Percentiles rank a stretch among this genome's conserved stretches.
Conservation (phyloP, 2,888 invertebrate species). For the Plebejus melissa region DNA sequence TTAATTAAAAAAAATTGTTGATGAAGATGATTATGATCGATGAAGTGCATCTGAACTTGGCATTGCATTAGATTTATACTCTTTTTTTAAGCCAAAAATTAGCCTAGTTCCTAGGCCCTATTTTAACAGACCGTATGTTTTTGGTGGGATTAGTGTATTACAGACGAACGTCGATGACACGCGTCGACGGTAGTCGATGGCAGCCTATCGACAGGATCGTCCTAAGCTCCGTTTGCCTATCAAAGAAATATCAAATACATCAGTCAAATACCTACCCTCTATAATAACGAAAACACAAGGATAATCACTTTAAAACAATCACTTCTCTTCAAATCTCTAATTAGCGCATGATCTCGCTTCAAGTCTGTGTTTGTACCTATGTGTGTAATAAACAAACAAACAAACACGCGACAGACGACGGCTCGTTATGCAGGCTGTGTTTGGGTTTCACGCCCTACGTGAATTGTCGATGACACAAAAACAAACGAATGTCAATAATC, state of each 20-base stretch:
- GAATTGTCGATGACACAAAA: not conserved
- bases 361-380: not conserved
- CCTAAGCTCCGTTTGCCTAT: not conserved
- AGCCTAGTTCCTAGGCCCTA: too few species aligned
- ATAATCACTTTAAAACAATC: not conserved
- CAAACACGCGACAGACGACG: conserved; percentile 28
- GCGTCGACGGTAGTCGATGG: too few species aligned
- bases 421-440: conserved; percentile 34
- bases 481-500: not conserved
- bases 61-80: too few species aligned
- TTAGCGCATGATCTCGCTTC: not conserved
- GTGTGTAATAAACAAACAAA: conserved; percentile 17
- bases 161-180: too few species aligned
- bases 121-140: too few species aligned
- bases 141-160: too few species aligned
- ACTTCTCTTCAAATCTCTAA: not conserved
- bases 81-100: too few species aligned
- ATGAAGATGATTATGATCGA: too few species aligned
- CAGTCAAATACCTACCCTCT: not conserved
- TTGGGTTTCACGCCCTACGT: conserved; percentile 3
- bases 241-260: not conserved
- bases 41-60: too few species aligned
- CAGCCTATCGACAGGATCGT: too few species aligned
- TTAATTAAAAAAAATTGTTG: too few species aligned
- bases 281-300: not conserved